Base-by-base conservation (phyloP, 1,140 invertebrate genomes). In the Dinothrombium tinctorium region DNA sequence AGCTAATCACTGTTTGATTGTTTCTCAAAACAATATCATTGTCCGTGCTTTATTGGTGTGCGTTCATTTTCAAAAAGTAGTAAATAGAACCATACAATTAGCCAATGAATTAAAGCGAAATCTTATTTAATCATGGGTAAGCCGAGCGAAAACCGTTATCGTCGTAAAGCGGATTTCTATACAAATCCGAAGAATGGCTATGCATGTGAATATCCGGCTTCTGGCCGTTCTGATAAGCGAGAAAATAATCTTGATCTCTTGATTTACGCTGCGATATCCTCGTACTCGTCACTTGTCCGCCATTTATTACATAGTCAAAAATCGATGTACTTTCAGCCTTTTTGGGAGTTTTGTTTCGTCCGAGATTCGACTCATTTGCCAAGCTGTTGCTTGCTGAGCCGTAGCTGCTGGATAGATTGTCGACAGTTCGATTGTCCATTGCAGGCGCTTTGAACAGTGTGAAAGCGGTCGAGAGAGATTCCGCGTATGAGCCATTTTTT, bases 391-490 rank as follows among this genome's bases (percentile, higher is more conserved):
- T 33, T 45, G 41, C 12, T 45, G 28, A 20, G 41, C 42, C 33
- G 43, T 48, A 1, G 38, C 40, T 12, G 23, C 36, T 25, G 28
- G 37, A 15, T 26, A 39, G 12, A 3, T 15, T 8, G 28, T 39
- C 24, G 3, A 29, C 7, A 12, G 22, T 11, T 21, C 22, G 17
- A 12, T n/a, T 25, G 12, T 36, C 33, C 8, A 19, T 19, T 11
- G 20, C 19, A 21, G n/a, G n/a, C 7, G 26, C 7, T 17, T 44
- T 42, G 33, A 49, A 49, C 36, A 47, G 35, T 14, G 42, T 45
- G 31, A 49, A 49, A 2, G 45, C 47, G 3, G 47, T 49, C 1
- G 47, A 49, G 19, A 49, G 15, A 1, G 47, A 49, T 24, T 49
- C 45, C n/a, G 47, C 42, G 17, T 49, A 49, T 1, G 44, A 46